Conservation (phyloP, 2,888 invertebrate genomes). For the Ichneumoninae sp. region DNA sequence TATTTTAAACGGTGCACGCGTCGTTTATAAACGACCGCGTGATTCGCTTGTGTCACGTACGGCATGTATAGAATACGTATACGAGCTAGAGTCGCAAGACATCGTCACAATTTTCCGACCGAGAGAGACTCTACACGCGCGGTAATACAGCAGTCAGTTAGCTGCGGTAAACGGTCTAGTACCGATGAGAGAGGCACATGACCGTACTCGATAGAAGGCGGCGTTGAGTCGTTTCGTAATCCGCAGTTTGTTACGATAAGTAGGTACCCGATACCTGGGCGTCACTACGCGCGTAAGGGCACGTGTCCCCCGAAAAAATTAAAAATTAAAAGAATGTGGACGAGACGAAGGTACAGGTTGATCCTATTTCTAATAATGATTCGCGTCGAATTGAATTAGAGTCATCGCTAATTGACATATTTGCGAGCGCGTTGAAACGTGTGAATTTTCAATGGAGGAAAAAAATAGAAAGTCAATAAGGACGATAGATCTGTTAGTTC, state of each 20-base stretch:
- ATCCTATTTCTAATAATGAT: constrained; percentile 13
- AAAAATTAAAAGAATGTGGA: background rate
- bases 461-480: background rate
- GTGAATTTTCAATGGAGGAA: background rate
- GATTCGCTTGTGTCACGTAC: constrained; percentile 50
- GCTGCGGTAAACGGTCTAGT: constrained; percentile 23
- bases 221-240: constrained; percentile 41
- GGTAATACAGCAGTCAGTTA: background rate
- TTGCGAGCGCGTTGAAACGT: background rate
- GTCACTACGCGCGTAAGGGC: background rate
- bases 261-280: constrained; percentile 34
- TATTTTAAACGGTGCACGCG: constrained; percentile 65
- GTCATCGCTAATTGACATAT: background rate
- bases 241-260: constrained; percentile 55
- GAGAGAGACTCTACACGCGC: constrained; percentile 14
- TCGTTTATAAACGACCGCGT: constrained; percentile 61
- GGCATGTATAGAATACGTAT: constrained; percentile 4
- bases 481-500: background rate
- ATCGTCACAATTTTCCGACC: constrained; percentile 4
- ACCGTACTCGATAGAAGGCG: constrained; percentile 10
- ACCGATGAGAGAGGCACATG: background rate
- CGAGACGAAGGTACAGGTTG: background rate
- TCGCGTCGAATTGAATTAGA: background rate
- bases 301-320: background rate
- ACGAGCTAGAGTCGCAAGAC: constrained; percentile 4